Base-by-base conservation (phyloP, 2,797 vertebrate species). In the Thamnophis elegans region DNA sequence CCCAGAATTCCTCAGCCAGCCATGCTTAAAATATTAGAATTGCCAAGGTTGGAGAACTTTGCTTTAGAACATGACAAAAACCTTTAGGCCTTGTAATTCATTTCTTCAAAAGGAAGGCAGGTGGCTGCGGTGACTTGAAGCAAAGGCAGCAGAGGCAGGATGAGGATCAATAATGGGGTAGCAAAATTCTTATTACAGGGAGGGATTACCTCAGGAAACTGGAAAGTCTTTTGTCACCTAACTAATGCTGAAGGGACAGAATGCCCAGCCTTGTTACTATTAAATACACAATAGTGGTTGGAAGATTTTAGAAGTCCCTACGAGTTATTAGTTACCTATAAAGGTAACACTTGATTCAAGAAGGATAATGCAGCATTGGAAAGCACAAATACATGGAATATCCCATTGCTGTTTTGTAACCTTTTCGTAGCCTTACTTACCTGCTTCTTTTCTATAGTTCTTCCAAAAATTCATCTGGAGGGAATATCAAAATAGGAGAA, bases 401-500 rank as follows among this genome's bases (percentile, higher is more conserved):
- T 22, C 36, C 47, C 5, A 2, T 10, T 36, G 10, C 11, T 51
- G 11, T n/a, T 78, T 88, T 85, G 10, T 0, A 51, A 10, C 22
- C 68, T 68, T 7, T 82, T 82, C 65, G 10, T 1, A 51, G 9
- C 20, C 62, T 73, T 5, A 89, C 93, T 95, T 91, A 94, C 94
- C 68, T 94, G 95, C 82, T 92, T 96, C 97, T 91, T 96, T 96
- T 91, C 95, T 97, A 28, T 97, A 97, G 0, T 0, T 85, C 56
- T 96, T 94, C 97, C 97, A 97, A 42, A 97, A 97, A 0, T 0
- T 20, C 51, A 96, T 91, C 97, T 97, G 58, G 14, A 54, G 93
- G 85, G 56, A 86, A 73, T 47, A n/a, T 65, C 12, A 89, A 20
- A n/a, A 53, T 25, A 73, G 28, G 20, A 2, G 14, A 8, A 20